A percentile compares a stretch with the other conserved stretches of the same genome.
phyloP scores from a whole-genome alignment of 1,140 invertebrate species.

The Hylaeus volcanicus region DNA sequence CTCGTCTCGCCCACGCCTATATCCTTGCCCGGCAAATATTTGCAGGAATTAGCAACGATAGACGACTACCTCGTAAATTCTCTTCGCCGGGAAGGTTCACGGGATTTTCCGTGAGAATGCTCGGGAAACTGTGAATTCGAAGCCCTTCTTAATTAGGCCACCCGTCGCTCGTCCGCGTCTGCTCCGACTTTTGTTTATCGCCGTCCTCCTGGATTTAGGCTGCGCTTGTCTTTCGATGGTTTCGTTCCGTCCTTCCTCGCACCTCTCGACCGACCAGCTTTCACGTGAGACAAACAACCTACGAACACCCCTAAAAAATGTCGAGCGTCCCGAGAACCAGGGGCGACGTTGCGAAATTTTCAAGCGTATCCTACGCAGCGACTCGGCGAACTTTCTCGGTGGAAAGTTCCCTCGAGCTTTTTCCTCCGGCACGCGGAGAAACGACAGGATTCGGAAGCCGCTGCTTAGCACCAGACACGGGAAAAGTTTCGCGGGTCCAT shows the following conservation, averaged over 20 bases:
- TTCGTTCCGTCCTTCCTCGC: no score
- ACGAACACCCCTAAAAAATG: neutral
- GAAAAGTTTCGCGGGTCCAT: slow-evolving; percentile 7
- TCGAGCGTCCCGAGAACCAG: neutral
- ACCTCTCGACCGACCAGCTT: no score
- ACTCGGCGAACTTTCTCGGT: no score
- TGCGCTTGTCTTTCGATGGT: neutral
- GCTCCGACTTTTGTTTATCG: slow-evolving; percentile 43
- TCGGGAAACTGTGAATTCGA: slow-evolving; percentile 24
- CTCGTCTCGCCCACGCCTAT: slow-evolving; percentile 52
- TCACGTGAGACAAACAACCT: neutral
- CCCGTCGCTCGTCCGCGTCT: neutral
- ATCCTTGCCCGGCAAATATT: slow-evolving; percentile 74
- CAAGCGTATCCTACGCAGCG: neutral
- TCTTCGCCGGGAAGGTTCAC: slow-evolving; percentile 16
- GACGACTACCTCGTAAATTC: slow-evolving; percentile 49
- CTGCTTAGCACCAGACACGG: slow-evolving; percentile 17
- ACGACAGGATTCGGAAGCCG: slow-evolving; percentile 24
- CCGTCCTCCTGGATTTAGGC: neutral
- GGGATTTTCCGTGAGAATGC: slow-evolving; percentile 26
- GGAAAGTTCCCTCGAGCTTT: neutral
- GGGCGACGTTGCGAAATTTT: neutral
- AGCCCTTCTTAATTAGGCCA: slow-evolving; percentile 44
- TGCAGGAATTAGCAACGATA: slow-evolving; percentile 73
- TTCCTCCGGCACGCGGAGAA: neutral